Conservation (phyloP, 2,797 vertebrate genomes). For the Amphiprion clarkii region DNA sequence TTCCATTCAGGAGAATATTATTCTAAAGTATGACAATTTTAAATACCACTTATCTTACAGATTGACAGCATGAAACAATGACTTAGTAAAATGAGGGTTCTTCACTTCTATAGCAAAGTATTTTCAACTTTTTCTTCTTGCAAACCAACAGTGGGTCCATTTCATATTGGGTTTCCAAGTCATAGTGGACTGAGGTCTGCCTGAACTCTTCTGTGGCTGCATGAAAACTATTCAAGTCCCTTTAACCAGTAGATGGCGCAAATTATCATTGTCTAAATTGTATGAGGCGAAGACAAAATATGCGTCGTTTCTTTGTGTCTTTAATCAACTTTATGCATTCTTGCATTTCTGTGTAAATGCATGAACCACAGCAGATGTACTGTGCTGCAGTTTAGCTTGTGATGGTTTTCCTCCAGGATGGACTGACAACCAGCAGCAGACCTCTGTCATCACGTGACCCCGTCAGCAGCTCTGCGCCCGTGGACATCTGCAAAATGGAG, state of each 20-base stretch:
- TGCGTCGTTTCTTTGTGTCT: too few relatives aligned
- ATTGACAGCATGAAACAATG: not conserved
- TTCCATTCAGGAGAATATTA: too few relatives aligned
- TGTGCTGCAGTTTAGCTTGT: not conserved
- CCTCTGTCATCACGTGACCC: constrained; percentile 64
- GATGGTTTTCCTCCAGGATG: not conserved
- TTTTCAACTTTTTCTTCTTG: not conserved
- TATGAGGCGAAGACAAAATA: not conserved
- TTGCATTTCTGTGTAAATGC: not conserved
- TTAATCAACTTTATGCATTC: not conserved
- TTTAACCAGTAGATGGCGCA: constrained; percentile 76
- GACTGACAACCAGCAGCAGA: not conserved
- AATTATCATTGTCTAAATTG: constrained; percentile 6
- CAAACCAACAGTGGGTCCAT: not conserved
- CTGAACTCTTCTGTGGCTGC: not conserved
- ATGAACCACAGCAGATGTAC: not conserved
- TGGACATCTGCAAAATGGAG: constrained; percentile 84
- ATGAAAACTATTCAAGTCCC: not conserved
- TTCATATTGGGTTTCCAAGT: not conserved
- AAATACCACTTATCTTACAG: too few relatives aligned
- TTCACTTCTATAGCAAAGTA: not conserved
- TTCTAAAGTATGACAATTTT: too few relatives aligned
- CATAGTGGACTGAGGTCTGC: not conserved
- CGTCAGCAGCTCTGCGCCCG: constrained; percentile 1
- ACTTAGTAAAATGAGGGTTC: not conserved